Evolutionary conservation across 2,113 vertebrate genomes (phyloP), one percentile per base, ranked within the genome.

Genomic region (Lathamus discolor): DNA sequence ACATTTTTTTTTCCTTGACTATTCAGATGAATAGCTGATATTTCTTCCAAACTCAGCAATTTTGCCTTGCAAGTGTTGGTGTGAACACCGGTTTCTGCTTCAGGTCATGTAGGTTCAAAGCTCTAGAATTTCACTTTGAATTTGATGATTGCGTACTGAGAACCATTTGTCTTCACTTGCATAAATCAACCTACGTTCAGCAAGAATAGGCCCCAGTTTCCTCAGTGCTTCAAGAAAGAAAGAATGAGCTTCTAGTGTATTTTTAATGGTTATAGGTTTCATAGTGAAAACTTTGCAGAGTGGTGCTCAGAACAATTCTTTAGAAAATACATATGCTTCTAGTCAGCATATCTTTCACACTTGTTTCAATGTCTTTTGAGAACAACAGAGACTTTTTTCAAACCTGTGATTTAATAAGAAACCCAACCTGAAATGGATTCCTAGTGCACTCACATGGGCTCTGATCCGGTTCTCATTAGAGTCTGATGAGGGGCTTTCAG

Each of bases 51-150:
- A 80, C 44, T 84, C 90, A 82, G 57, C 31, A 86, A 46, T 80
- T 95, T 86, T 93, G 25, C 51, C 72, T 88, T 74, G 48, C 63
- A 87, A 95, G 41, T 28, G 11, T 55, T 94, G 54, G 68, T 93
- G 92, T 92, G 90, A 95, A 77, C 68, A 89, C 14, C 70, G 17
- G 31, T 76, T 94, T 93, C 87, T 94, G 82, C 91, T 94, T 89
- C 69, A 92, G 94, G 88, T 96, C 93, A 82, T 95, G 69, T 67
- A 59, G 70, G 87, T 96, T 96, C 90, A 96, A 96, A 95, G 54
- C 37, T 83, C 92, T 94, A 77, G 85, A 94, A 39, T 96, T 97
- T 96, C 94, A 72, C 79, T 95, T 95, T 83, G 88, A 94, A 73
- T 96, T 77, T 95, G 94, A 52, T 95, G 91, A 93, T 96, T 92